Conservation (phyloP, 2,113 vertebrate genomes). For the Pipra filicauda region DNA sequence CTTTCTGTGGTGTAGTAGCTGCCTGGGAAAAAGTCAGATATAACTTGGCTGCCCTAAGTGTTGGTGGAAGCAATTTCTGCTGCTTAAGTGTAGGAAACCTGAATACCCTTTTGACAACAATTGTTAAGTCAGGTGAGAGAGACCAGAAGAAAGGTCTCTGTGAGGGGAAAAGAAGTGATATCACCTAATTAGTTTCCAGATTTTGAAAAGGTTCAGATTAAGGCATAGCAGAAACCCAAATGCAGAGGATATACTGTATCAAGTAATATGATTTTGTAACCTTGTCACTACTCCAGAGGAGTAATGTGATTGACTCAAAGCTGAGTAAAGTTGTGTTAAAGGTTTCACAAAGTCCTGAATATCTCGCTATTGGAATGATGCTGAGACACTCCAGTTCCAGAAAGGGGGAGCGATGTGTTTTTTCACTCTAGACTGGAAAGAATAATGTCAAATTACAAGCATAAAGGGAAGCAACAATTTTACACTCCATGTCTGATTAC, state of each 20-base stretch:
- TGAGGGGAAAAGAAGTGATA: neutral
- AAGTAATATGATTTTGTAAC: neutral
- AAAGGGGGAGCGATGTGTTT: neutral
- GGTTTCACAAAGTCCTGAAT: neutral
- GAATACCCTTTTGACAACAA: neutral
- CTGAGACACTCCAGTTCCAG: neutral
- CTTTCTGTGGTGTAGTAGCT: neutral
- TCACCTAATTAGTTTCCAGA: neutral
- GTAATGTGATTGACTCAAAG: neutral
- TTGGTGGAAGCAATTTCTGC: neutral
- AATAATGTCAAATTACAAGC: neutral
- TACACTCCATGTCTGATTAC: neutral
- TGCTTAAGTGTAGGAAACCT: neutral
- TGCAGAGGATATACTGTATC: neutral
- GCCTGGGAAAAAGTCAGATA: neutral
- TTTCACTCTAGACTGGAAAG: neutral
- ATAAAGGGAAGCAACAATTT: neutral
- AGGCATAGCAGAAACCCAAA: neutral
- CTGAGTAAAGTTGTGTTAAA: neutral
- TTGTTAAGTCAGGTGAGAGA: neutral
- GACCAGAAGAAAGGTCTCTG: neutral
- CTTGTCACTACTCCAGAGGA: neutral
- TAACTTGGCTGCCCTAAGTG: neutral
- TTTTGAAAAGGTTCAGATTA: neutral
- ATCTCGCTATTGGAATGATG: neutral